Conservation (phyloP, 2,888 invertebrate genomes). For the Pyrocoelia pectoralis region DNA sequence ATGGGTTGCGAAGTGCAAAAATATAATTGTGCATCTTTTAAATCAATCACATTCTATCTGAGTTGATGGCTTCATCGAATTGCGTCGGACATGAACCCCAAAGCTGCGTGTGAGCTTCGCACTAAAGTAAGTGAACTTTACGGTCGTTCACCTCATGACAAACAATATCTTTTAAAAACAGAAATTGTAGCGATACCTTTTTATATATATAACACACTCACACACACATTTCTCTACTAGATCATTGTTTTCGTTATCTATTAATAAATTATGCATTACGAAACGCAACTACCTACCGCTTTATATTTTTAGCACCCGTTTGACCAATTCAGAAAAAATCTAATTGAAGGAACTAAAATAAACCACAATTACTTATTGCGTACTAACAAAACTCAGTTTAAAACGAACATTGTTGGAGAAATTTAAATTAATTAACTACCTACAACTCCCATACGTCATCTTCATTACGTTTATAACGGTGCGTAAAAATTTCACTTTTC, state of each 20-base stretch:
- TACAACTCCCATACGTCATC: too few relatives aligned
- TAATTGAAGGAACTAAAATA: too few relatives aligned
- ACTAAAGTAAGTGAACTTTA: conserved; percentile 39
- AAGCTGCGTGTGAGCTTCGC: conserved; percentile 35
- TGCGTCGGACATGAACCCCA: conserved; percentile 33
- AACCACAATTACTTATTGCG: too few relatives aligned
- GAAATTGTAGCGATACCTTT: conserved; percentile 33
- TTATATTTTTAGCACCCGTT: background rate
- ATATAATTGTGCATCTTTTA: conserved; percentile 15
- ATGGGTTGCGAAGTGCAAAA: conserved; percentile 20
- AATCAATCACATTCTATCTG: conserved; percentile 20
- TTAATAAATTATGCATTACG: background rate
- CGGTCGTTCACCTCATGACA: conserved; percentile 40
- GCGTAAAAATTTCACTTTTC: conserved; percentile 10
- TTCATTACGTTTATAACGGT: background rate
- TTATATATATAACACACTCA: too few relatives aligned
- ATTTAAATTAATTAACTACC: too few relatives aligned
- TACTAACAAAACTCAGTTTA: too few relatives aligned
- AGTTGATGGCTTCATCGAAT: conserved; percentile 37
- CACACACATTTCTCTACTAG: conserved; percentile 6
- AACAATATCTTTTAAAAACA: conserved; percentile 30
- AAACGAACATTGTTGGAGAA: too few relatives aligned
- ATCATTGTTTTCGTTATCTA: conserved; percentile 1
- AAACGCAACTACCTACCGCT: background rate
- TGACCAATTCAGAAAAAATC: background rate